These are phyloP conservation scores for Blennius ocellaris DNA, from an alignment of 2,113 vertebrate species.

Conservation along the genomic window DNA sequence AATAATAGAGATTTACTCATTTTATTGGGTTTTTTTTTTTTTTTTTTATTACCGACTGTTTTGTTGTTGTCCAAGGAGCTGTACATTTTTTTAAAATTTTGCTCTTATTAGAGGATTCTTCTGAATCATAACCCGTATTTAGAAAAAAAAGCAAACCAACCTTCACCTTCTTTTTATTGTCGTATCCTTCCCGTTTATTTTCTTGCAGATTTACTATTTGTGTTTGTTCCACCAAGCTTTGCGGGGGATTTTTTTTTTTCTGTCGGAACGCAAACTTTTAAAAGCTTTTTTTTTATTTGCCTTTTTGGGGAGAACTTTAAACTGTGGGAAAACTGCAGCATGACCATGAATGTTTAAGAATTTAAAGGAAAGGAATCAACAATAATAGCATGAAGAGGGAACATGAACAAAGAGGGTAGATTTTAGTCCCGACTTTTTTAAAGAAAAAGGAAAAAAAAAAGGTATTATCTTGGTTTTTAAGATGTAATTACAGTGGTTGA, in stretches of 20 bases:
- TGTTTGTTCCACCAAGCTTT: conserved; percentile 4
- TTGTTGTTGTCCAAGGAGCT: conserved; percentile 61
- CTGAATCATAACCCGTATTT: conserved; percentile 37
- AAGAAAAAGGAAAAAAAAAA: not conserved
- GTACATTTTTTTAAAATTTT: conserved; percentile 62
- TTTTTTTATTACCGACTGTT: conserved; percentile 53
- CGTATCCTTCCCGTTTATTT: not conserved
- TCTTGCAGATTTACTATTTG: conserved; percentile 4
- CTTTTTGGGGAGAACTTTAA: too few species aligned
- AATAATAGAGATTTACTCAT: conserved; percentile 63
- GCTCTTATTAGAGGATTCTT: conserved; percentile 40
- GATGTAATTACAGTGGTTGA: conserved; percentile 32
- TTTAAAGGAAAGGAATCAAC: too few species aligned
- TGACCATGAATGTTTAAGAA: too few species aligned
- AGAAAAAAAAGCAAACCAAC: conserved; percentile 13
- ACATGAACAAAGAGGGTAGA: not conserved
- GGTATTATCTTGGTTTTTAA: not conserved
- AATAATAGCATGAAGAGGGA: not conserved
- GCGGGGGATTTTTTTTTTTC: too few species aligned
- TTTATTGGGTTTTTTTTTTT: conserved; percentile 35
- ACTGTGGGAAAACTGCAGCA: too few species aligned
- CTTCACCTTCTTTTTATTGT: conserved; percentile 26
- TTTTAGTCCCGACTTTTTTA: not conserved
- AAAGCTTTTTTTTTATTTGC: too few species aligned
- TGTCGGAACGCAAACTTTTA: too few species aligned